A percentile compares a stretch with the other conserved stretches of the same genome.
Conservation (phyloP, 2,797 vertebrate species). For the Rhynchonycteris naso region DNA sequence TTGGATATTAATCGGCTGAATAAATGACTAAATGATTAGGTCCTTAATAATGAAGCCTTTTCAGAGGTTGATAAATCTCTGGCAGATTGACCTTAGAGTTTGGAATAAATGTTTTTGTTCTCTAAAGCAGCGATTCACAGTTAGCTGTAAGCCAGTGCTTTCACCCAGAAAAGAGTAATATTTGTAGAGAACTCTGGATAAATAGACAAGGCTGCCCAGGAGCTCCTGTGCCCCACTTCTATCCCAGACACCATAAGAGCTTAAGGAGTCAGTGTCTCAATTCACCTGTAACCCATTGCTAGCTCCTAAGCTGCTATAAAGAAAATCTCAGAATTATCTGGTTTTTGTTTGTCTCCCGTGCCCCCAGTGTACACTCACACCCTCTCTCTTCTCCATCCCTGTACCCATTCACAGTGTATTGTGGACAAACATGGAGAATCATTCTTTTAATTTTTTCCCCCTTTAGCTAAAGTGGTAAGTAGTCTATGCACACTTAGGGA, state of each 20-base stretch:
- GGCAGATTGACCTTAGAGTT: constrained; percentile 35
- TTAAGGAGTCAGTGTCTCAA: constrained; percentile 17
- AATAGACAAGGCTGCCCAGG: not conserved
- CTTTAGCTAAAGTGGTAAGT: not conserved
- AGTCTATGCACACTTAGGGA: not conserved
- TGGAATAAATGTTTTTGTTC: constrained; percentile 35
- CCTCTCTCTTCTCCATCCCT: not conserved
- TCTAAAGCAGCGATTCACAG: constrained; percentile 13
- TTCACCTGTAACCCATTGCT: not conserved
- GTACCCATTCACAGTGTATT: not conserved
- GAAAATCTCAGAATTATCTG: constrained; percentile 11
- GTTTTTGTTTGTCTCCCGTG: not conserved
- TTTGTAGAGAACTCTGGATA: constrained; percentile 13
- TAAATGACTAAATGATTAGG: constrained; percentile 29
- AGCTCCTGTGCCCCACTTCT: not conserved
- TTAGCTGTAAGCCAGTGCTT: not conserved
- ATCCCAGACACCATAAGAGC: not conserved
- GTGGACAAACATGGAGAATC: not conserved
- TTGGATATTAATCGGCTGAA: not conserved
- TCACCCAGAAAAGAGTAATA: not conserved
- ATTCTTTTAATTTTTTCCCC: not conserved
- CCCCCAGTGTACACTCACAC: not conserved
- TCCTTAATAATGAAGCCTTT: constrained; percentile 19
- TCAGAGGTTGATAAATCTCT: not conserved
- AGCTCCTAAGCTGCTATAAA: not conserved